Evolutionary conservation across 2,888 invertebrate genomes (phyloP).

Genomic region (Thelaira solivaga): DNA sequence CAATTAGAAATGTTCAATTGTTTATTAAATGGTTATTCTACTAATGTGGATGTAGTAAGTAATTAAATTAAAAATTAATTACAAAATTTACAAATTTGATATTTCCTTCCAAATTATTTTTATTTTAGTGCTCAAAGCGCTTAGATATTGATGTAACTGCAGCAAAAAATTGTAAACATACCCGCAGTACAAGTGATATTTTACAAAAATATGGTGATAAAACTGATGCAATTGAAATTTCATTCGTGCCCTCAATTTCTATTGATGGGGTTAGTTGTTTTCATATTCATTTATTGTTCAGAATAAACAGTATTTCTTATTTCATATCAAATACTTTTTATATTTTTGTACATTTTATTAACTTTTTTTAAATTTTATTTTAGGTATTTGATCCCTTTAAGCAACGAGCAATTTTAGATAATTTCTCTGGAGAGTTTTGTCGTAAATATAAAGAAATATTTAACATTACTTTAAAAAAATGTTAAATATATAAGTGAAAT

Average conservation of each 20-base stretch:
- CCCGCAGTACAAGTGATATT: constrained; percentile 69
- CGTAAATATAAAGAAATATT: constrained; percentile 68
- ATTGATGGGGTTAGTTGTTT: constrained; percentile 73
- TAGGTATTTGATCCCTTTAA: constrained; percentile 69
- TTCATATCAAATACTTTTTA: not conserved
- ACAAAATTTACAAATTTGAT: not conserved
- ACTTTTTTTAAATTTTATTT: not conserved
- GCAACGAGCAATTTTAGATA: constrained; percentile 68
- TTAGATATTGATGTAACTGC: constrained; percentile 67
- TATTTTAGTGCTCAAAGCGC: constrained; percentile 66
- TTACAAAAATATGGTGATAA: constrained; percentile 70
- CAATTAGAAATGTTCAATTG: constrained; percentile 72
- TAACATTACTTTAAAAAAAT: constrained; percentile 65
- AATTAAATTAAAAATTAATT: not conserved
- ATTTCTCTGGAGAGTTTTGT: constrained; percentile 70
- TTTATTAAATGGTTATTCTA: constrained; percentile 67
- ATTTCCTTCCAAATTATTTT: not conserved
- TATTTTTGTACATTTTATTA: not conserved
- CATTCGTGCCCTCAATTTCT: constrained; percentile 73
- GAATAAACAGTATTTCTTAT: not conserved
- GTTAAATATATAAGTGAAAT: constrained; percentile 52
- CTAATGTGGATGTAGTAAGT: constrained; percentile 65
- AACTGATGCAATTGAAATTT: constrained; percentile 69
- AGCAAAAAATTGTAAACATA: constrained; percentile 68
- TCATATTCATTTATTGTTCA: too few relatives aligned